Evolutionary conservation across 2,888 invertebrate genomes (phyloP), one percentile per base, ranked within the genome.

Genomic region (Rhorus exstirpatorius): DNA sequence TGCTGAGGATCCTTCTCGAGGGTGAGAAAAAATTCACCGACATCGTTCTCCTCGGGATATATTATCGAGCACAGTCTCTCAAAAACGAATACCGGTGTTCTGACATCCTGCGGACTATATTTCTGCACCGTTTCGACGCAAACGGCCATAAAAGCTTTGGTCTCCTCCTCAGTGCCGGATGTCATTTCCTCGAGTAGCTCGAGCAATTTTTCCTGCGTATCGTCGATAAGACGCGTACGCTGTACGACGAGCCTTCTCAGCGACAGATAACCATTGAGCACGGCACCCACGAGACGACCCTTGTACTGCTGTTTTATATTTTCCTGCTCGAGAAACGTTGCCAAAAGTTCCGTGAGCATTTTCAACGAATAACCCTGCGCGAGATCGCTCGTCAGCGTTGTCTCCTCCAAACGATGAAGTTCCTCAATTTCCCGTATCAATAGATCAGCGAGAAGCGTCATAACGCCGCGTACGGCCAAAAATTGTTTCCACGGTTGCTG

Each of bases 1-100:
- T 99, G 99, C 89, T 99, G 99, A 0, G 99, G 97, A 94, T 99
- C 99, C 92, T 99, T 99, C 91, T 99, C 99, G 3, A 99, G 94
- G 0, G 98, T 97, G 81, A 99, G 95, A 94, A 98, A 98, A 94
- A 99, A 99, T 93, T 99, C 99, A 0, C 98, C 98, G 1, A 98
- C 97, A 90, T 99, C 99, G 90, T 98, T 99, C 93, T 99, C 99
- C 91, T 99, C 99, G 0, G 98, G 99, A 92, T 98, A 98, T 86
- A 99, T 99, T 84, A 99, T 98, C 19, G 98, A 99, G 91, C 99
- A 99, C 1, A 99, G 95, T 49, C 99, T 94, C 93, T 99, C 99
- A 92, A 99, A 99, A 84, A 99, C 98, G 92, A 99, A 99, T 1
- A 99, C 98, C 0, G 99, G 99, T 0, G 99, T 99, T 85, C 98